A percentile compares a stretch with the other conserved stretches of the same genome.
These are phyloP conservation scores for Druceiella hillmani DNA, from an alignment of 2,888 invertebrate genomes.

Conservation along the genomic window DNA sequence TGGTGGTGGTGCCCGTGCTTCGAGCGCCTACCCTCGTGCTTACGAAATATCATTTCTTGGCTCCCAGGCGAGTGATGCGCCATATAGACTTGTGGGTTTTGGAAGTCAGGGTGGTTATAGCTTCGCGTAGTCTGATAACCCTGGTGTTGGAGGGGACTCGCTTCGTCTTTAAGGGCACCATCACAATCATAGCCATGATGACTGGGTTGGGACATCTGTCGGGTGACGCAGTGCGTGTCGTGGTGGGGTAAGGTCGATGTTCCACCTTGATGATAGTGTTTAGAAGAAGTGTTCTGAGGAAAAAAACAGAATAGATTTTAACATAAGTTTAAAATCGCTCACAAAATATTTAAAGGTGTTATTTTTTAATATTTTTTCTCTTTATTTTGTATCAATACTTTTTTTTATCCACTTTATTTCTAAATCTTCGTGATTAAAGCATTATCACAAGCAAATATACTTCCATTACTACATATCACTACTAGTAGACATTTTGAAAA, in stretches of 20 bases:
- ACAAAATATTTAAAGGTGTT: no score
- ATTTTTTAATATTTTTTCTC: no score
- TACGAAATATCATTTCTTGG: constrained; percentile 44
- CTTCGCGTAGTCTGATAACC: constrained; percentile 45
- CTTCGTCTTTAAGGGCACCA: constrained; percentile 41
- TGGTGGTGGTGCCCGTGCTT: constrained; percentile 43
- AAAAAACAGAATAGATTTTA: constrained; percentile 15
- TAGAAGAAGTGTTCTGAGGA: constrained; percentile 81
- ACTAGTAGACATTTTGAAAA: no score
- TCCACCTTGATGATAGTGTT: constrained; percentile 64
- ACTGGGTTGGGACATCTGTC: constrained; percentile 47
- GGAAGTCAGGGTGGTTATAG: constrained; percentile 44
- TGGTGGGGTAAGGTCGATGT: constrained; percentile 62
- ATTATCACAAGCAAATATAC: no score
- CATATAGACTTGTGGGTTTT: constrained; percentile 47
- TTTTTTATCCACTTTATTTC: no score
- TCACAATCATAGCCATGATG: constrained; percentile 53
- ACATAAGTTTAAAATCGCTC: no score
- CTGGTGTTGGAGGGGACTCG: constrained; percentile 42
- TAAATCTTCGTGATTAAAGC: no score
- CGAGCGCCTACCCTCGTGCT: constrained; percentile 45
- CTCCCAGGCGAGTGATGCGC: constrained; percentile 46
- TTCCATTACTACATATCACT: no score
- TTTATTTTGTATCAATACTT: no score
- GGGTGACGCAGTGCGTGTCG: constrained; percentile 50